Evolutionary conservation across 2,888 invertebrate species (phyloP), one percentile per base, ranked within the genome.

Genomic region (Empis livida): DNA sequence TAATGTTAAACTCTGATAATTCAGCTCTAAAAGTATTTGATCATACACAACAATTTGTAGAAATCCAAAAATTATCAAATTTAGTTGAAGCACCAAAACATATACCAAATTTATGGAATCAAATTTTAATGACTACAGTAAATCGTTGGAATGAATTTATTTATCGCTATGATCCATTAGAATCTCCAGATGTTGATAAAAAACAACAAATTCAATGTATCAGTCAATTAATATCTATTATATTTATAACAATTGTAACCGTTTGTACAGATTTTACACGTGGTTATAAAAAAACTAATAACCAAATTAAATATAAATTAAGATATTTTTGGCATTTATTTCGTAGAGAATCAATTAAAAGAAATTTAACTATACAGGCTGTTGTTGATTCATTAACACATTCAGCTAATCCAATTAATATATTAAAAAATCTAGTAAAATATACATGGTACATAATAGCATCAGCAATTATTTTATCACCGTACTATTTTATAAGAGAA

Each of bases 91-190:
- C 73, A 16, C 79, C 80, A 0, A 73, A 76, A 49, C 79, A 80
- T 15, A 75, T 83, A 44, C 80, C 80, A 17, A 74, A 78, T 47
- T 68, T 88, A 10, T 78, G 78, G 62, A 77, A 78, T 37, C 82
- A 82, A 53, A 55, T 87, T 13, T 74, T 77, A 38, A 80, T 83
- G 55, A 78, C 78, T 49, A 65, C 84, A 31, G 77, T 82, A 15
- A 85, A 85, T 55, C 72, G 77, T 16, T 88, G 87, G 87, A 87
- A 87, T 59, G 84, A 85, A 57, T 85, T 87, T 55, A 76, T 85
- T 8, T 82, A 80, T 20, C 79, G 81, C 57, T 83, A 84, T 53
- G 88, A 88, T 61, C 86, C 87, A 0, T 68, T 82, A 6, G 85
- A 87, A 61, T 78, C 82, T 47, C 81, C 84, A 1, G 68, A 68